Evolutionary conservation across 2,113 vertebrate genomes (phyloP).

Genomic region (Phaethornis superciliosus): DNA sequence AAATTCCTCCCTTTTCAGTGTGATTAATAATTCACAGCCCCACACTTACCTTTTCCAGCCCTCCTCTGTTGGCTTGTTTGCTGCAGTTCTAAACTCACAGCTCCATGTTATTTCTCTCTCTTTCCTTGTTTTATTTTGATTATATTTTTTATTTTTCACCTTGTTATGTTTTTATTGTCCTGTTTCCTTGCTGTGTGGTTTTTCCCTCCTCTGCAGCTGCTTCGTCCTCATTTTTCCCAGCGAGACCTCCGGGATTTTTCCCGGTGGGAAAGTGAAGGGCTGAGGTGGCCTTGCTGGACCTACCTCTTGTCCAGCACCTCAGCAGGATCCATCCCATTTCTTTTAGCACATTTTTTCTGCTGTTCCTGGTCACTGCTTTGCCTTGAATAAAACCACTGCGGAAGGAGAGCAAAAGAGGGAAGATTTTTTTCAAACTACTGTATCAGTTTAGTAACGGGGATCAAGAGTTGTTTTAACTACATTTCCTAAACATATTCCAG

Average conservation of each 20-base stretch:
- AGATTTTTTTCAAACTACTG: neutral
- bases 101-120: neutral
- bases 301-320: neutral
- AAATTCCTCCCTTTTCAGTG: neutral
- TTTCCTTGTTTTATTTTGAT: neutral
- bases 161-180: neutral
- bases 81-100: neutral
- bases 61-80: neutral
- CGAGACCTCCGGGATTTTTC: neutral
- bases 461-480: conserved; percentile 3
- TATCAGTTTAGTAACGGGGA: conserved; percentile 16
- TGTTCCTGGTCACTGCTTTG: neutral
- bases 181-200: rapidly evolving
- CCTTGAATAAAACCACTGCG: neutral
- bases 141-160: neutral
- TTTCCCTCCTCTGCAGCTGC: neutral
- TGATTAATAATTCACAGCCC: neutral
- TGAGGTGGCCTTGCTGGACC: neutral
- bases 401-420: neutral
- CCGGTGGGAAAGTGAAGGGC: rapidly evolving
- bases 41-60: neutral
- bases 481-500: conserved; percentile 42
- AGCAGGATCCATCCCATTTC: neutral
- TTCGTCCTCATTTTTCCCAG: neutral
- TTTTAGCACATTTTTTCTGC: neutral